Percentiles rank a stretch among this genome's conserved stretches.
These are phyloP conservation scores for Lepidocyrtinus sp. DNA, from an alignment of 2,888 invertebrate species.

Conservation along the genomic window DNA sequence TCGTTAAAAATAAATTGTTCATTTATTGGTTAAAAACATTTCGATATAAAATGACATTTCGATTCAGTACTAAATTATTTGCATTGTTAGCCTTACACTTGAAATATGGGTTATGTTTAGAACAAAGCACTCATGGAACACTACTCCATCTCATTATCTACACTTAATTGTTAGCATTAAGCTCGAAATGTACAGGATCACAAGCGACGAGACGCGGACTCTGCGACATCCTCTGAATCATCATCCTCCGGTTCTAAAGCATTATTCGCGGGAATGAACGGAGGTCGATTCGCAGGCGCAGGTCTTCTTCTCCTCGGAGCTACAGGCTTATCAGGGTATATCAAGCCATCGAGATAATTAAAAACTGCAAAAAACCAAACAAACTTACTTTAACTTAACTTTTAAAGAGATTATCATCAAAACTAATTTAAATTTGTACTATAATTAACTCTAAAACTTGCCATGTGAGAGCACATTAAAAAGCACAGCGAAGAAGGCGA, in stretches of 20 bases:
- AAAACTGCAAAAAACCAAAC: conserved; percentile 26
- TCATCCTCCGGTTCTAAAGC: conserved; percentile 35
- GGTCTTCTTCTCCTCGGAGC: conserved; percentile 31
- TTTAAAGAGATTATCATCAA: conserved; percentile 9
- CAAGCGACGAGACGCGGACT: conserved; percentile 39
- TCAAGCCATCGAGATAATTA: conserved; percentile 42
- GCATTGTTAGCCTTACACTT: background rate
- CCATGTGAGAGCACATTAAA: conserved; percentile 48
- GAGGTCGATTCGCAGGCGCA: conserved; percentile 9
- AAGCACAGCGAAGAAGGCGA: conserved; percentile 52
- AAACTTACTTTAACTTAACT: background rate
- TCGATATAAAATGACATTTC: background rate
- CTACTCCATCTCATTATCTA: background rate
- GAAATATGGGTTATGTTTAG: background rate
- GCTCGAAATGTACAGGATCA: conserved; percentile 16
- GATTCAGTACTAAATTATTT: background rate
- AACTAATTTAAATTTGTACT: too few relatives aligned
- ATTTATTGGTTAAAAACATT: background rate
- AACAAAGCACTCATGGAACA: background rate
- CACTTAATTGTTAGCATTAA: background rate
- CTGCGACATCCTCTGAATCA: conserved; percentile 41
- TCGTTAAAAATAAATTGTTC: background rate
- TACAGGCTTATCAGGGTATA: conserved; percentile 43
- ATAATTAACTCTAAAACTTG: conserved; percentile 23
- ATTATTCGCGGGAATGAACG: conserved; percentile 12